Conservation (phyloP, 2,888 invertebrate genomes). For the Catocala sponsa region DNA sequence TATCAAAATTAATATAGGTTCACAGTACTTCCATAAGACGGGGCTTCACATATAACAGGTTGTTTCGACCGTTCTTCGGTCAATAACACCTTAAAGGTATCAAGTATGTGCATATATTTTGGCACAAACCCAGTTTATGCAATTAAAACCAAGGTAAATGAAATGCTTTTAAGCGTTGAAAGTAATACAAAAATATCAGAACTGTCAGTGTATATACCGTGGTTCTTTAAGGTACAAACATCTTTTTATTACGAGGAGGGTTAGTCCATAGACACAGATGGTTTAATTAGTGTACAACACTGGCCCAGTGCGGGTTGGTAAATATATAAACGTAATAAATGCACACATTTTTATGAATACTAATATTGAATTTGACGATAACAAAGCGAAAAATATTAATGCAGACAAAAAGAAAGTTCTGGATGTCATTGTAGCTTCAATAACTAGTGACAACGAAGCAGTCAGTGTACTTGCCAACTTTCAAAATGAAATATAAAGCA, state of each 20-base stretch:
- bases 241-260: too few relatives aligned
- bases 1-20: too few relatives aligned
- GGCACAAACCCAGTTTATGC: background rate
- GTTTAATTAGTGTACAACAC: too few relatives aligned
- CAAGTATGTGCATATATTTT: background rate
- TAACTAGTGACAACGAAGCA: background rate
- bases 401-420: background rate
- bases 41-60: constrained; percentile 23
- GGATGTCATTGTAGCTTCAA: background rate
- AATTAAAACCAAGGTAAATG: background rate
- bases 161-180: too few relatives aligned
- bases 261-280: too few relatives aligned
- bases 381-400: background rate
- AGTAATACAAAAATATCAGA: too few relatives aligned
- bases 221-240: too few relatives aligned
- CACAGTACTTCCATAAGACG: background rate
- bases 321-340: background rate
- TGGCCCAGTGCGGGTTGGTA: too few relatives aligned
- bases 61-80: constrained; percentile 12
- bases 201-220: too few relatives aligned
- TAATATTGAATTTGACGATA: constrained; percentile 1
- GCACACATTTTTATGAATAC: background rate
- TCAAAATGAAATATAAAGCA: background rate
- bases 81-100: constrained; percentile 13
- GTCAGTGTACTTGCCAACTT: background rate